Base-by-base conservation (phyloP, 2,888 invertebrate species). In the Spodoptera picta region DNA sequence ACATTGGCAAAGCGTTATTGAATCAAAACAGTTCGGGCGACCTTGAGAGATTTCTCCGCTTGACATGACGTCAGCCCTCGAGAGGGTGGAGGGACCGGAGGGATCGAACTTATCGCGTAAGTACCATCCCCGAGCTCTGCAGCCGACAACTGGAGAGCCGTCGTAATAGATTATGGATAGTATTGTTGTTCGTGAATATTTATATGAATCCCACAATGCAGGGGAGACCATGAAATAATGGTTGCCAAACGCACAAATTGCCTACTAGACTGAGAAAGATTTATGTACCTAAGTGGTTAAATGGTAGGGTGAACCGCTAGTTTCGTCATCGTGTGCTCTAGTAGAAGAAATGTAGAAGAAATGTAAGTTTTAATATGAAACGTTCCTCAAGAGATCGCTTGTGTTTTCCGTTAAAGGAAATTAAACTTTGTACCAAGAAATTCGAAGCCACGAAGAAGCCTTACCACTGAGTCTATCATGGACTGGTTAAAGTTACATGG, bases 31-130 rank as follows among this genome's bases (percentile, higher is more conserved):
- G 47, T 71, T 66, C 56, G 43, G 46, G 55, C 57, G 68, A 69
- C 82, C 76, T 82, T 79, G 80, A 60, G 60, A 66, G 72, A 68
- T 75, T 75, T 75, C 72, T 67, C 73, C 52, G 64, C 47, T 69
- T 65, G 45, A 44, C 19, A 55, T 79, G 68, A 81, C 79, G 80
- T 81, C 77, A 81, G 52, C 63, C 60, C 60, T 56, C 54, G 23
- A 62, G 75, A 75, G 75, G 77, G 72, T 71, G 60, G 67, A 60
- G 73, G 44, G 50, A 41, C 27, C 43, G 44, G 50, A 73, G 75
- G 67, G 77, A 69, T 62, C 69, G 66, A 76, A 69, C 69, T 71
- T 61, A 51, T 65, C 65, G 67, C 60, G 52, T 62, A 68, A 72
- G 65, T 68, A 72, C 71, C 51, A 64, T 63, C 61, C 65, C 64